Conservation (phyloP, 2,888 invertebrate genomes). For the Xylocampa areola region DNA sequence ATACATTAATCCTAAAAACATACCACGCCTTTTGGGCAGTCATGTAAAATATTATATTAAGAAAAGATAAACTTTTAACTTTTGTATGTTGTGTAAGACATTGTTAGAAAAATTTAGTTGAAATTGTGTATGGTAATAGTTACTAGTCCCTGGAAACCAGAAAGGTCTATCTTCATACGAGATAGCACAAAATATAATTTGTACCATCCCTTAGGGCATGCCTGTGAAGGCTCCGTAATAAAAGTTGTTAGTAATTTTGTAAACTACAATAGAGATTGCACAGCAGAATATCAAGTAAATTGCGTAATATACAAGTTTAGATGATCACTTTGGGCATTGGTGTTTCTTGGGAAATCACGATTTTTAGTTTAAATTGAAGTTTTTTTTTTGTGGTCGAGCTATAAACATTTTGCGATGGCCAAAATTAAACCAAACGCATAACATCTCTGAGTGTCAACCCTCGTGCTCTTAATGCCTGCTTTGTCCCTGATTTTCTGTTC, state of each 20-base stretch:
- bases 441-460: too few relatives aligned
- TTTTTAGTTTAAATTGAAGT: too few relatives aligned
- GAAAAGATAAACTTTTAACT: not conserved
- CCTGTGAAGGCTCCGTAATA: not conserved
- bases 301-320: not conserved
- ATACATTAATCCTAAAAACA: too few relatives aligned
- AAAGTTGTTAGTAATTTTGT: conserved; percentile 12
- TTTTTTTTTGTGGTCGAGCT: too few relatives aligned
- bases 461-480: too few relatives aligned
- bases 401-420: too few relatives aligned
- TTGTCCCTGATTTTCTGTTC: too few relatives aligned
- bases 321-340: not conserved
- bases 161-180: conserved; percentile 10
- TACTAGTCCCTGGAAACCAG: conserved; percentile 23
- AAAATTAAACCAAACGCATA: too few relatives aligned
- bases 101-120: conserved; percentile 4
- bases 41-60: too few relatives aligned
- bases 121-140: conserved; percentile 26
- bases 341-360: too few relatives aligned
- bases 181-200: conserved; percentile 37
- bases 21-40: too few relatives aligned
- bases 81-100: not conserved
- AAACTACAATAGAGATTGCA: conserved; percentile 13
- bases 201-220: conserved; percentile 29
- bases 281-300: not conserved